Conservation (phyloP, 2,797 vertebrate genomes). For the Myotis myotis region DNA sequence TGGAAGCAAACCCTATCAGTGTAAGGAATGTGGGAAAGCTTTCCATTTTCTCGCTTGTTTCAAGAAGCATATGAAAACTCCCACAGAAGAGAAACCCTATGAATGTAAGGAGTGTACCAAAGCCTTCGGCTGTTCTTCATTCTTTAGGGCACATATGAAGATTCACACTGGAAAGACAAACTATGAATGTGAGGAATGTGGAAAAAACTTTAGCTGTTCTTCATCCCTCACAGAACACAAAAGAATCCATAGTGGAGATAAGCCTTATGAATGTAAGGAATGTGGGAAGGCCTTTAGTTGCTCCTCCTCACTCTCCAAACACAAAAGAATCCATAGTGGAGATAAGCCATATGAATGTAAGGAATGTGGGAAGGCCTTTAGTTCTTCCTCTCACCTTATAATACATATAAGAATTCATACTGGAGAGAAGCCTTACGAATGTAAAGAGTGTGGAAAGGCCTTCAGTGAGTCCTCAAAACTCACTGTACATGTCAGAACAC, state of each 20-base stretch:
- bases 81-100: slow-evolving; percentile 56
- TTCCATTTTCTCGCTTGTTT: slow-evolving; percentile 63
- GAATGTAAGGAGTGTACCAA: slow-evolving; percentile 58
- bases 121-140: slow-evolving; percentile 48
- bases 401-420: slow-evolving; percentile 67
- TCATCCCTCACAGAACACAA: slow-evolving; percentile 61
- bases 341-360: slow-evolving; percentile 72
- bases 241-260: slow-evolving; percentile 60
- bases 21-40: slow-evolving; percentile 59
- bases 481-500: slow-evolving; percentile 61
- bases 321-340: slow-evolving; percentile 72
- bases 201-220: slow-evolving; percentile 56
- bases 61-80: slow-evolving; percentile 59
- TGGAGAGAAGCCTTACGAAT: slow-evolving; percentile 66
- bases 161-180: slow-evolving; percentile 46
- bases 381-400: slow-evolving; percentile 62
- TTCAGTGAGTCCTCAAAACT: slow-evolving; percentile 67
- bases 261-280: slow-evolving; percentile 68
- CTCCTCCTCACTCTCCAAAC: slow-evolving; percentile 68
- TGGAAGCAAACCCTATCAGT: slow-evolving; percentile 57
- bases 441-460: slow-evolving; percentile 63
- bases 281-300: slow-evolving; percentile 71
- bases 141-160: slow-evolving; percentile 60
- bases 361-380: slow-evolving; percentile 70
- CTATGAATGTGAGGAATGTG: slow-evolving; percentile 50